Percentiles rank a stretch among this genome's conserved stretches.
Conservation (phyloP, 2,888 invertebrate species). For the Drosophila greeni region DNA sequence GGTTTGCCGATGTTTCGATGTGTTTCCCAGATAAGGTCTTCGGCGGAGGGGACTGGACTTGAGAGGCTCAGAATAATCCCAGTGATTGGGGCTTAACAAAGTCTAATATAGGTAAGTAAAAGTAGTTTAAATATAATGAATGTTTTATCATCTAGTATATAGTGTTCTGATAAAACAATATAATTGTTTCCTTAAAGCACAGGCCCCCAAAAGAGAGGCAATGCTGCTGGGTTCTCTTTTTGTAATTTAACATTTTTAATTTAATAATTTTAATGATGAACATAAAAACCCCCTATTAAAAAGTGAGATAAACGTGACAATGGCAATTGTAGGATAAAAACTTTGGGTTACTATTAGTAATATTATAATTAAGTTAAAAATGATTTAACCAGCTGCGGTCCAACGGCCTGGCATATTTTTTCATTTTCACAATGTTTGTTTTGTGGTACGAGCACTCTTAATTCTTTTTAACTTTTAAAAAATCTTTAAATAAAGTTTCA, state of each 20-base stretch:
- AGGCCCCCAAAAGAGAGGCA: too few relatives aligned
- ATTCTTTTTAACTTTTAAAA: neutral
- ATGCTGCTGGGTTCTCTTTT: too few relatives aligned
- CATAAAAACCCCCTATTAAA: neutral
- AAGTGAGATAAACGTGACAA: too few relatives aligned
- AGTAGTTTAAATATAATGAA: too few relatives aligned
- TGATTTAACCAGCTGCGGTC: neutral
- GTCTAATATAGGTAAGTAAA: neutral
- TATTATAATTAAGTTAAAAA: neutral
- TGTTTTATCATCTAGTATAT: too few relatives aligned
- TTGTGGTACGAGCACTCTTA: neutral
- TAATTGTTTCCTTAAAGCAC: neutral
- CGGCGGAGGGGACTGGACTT: neutral
- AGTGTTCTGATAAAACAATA: too few relatives aligned
- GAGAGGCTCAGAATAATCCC: too few relatives aligned
- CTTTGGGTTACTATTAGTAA: too few relatives aligned
- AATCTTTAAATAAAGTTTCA: neutral
- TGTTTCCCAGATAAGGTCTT: conserved; percentile 13
- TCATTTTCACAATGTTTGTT: neutral
- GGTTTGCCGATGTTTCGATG: conserved; percentile 29
- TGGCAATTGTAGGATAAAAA: too few relatives aligned
- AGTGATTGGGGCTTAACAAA: neutral
- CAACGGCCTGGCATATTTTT: neutral
- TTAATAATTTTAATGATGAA: neutral
- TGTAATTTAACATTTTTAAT: neutral